Evolutionary conservation across 2,113 vertebrate genomes (phyloP), one percentile per base, ranked within the genome.

Genomic region (Microtus ochrogaster): DNA sequence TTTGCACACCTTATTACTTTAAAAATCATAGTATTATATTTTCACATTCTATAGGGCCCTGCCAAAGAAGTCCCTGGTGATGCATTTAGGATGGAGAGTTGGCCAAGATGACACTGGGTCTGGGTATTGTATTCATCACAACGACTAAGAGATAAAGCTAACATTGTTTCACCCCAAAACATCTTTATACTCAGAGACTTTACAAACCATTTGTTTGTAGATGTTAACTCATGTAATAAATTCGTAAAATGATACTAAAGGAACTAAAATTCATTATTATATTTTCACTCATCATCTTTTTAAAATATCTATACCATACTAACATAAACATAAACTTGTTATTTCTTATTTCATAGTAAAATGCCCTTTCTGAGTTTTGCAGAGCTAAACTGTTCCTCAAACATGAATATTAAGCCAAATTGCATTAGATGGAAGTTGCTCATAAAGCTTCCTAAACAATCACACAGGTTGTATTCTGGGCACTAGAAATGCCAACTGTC

Each of bases 361-460:
- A 84, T 65, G 39, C 76, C 55, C 94, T 95, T 96, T 79, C 63
- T 87, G 79, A 14, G 41, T 89, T 94, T 97, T 92, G 61, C 88
- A 92, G 88, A 94, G 94, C 30, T 44, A 94, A 96, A 83, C 58
- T 81, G 65, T 88, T 96, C 82, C 66, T 92, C 92, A 86, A 94
- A 63, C 89, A 97, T 90, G 39, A 96, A 84, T 95, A 76, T 68
- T 95, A 30, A 82, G 22, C 39, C 90, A 96, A 95, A 93, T 78
- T 81, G 66, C 79, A 94, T 90, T 79, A 92, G 68, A 72, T 76
- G 52, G 44, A 93, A 95, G 39, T 91, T 91, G 91, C 87, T 97
- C 82, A 96, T 65, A 93, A 94, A 77, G 58, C 39, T 92, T 94
- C 77, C 88, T 96, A 95, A 94, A 94, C 85, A 96, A 49, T 44